Evolutionary conservation across 92 coral and sea anemone genomes (phyloP), one percentile per base, ranked within the genome.

Genomic region (Zoanthus sansibaricus): DNA sequence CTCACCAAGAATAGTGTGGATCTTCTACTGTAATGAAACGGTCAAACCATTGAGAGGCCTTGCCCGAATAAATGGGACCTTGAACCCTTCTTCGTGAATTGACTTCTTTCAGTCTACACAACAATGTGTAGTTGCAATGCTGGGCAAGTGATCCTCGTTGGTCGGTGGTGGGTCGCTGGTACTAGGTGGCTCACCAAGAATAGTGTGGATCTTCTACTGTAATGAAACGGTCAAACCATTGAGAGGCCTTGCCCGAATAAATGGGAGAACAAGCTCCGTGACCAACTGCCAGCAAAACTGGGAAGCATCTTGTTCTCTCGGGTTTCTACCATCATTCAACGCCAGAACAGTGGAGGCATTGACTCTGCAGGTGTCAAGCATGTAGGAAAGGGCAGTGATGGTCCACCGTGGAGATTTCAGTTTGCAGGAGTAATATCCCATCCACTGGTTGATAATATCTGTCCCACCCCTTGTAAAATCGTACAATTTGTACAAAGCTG

Each of bases 91-190:
- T 12, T 51, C 25, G 76, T 72, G 51, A 72, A 37, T 72, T 72
- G 54, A 72, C 76, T 72, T 72, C 76, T 72, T 42, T 14, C 77
- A 72, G 54, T 72, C 77, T 44, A 56, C 55, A 72, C 77, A 72
- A 72, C 77, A 31, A 6, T 72, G 77, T 72, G 56, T 45, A 72
- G 77, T 72, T 72, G 77, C 21, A 54, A 3, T 72, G 77, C 77
- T 72, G 55, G 77, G 54, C 77, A 72, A 72, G 77, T 10, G 77
- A 54, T 72, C 77, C 55, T 72, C 54, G 56, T 72, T 72, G 54
- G 77, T 72, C 77, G 56, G 77, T 54, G 31, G 54, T 45, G 56
- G 56, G 77, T 72, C 3, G 77, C 77, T 72, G 77, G 77, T 56
- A 72, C 71, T 66, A 66, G 71, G 71, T 66, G 71, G 71, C 21